Base-by-base conservation (phyloP, 2,113 vertebrate species). In the Aptenodytes forsteri region DNA sequence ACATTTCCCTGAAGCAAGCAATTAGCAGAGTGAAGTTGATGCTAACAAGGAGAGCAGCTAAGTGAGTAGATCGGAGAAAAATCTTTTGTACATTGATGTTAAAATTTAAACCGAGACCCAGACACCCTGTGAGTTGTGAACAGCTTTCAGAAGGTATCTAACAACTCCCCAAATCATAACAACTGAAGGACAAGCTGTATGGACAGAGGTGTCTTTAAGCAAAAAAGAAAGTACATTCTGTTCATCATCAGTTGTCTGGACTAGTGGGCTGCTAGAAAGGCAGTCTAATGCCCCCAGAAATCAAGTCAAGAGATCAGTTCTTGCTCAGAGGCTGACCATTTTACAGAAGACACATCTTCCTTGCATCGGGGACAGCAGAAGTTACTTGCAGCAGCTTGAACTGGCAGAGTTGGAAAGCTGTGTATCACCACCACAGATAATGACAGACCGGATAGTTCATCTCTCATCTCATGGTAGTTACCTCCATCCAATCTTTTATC, bases 1-100 rank as follows among this genome's bases (percentile, higher is more conserved):
- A 88, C 85, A 9, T 30, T 69, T 89, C 93, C 90, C 88, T 65
- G 42, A 91, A 96, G 83, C 86, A 82, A 92, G 69, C 77, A 92
- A 93, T 90, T 79, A 95, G 67, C 46, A 92, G 59, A 89, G 15
- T 8, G 61, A 92, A 87, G 67, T 1, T 67, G 36, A 90, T 76
- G 89, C 86, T 78, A 95, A 84, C 73, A 54, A 94, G 69, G 47
- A 90, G 46, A 84, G 47, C 30, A 83, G 59, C 67, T 78, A 73
- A 81, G 38, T 29, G n/a, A 75, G 55, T 21, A 95, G 56, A 85
- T 6, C 0, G 2, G 19, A 92, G 38, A 71, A 87, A 84, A 84
- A 42, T 49, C 65, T 91, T 87, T 26, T 49, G 32, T 59, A 71
- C 20, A 3, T 13, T 58, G 44, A 14, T 49, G 86, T 49, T 79